Evolutionary conservation across 2,888 invertebrate genomes (phyloP).

Genomic region (Synanthedon vespiformis): DNA sequence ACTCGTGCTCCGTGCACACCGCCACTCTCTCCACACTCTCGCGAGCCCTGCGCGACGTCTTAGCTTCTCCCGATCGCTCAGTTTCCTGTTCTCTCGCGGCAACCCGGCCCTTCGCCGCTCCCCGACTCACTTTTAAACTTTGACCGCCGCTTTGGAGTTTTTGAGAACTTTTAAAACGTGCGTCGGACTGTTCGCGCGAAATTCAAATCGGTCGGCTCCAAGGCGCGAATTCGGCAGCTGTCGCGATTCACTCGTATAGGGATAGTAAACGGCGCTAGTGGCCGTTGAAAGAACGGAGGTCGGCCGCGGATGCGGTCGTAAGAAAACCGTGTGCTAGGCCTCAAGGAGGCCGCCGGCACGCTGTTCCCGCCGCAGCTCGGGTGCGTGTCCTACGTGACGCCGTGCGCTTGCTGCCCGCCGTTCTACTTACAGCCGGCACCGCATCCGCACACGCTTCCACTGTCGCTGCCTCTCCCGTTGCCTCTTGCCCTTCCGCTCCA

Average conservation of each 20-base stretch:
- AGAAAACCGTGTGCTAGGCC: slow-evolving; percentile 59
- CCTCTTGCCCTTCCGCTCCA: slow-evolving; percentile 61
- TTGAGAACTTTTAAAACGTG: slow-evolving; percentile 18
- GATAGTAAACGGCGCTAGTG: slow-evolving; percentile 44
- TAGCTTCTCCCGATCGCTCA: slow-evolving; percentile 60
- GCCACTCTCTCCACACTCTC: slow-evolving; percentile 65
- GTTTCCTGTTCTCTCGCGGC: slow-evolving; percentile 56
- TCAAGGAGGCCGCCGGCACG: slow-evolving; percentile 69
- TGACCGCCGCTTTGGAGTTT: slow-evolving; percentile 12
- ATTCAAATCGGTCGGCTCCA: slow-evolving; percentile 15
- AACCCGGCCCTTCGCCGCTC: slow-evolving; percentile 35
- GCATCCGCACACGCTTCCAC: slow-evolving; percentile 52
- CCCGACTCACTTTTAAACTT: slow-evolving; percentile 13
- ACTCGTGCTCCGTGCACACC: slow-evolving; percentile 67
- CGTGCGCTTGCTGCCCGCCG: slow-evolving; percentile 65
- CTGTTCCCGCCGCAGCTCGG: slow-evolving; percentile 70
- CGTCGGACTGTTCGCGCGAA: slow-evolving; percentile 1
- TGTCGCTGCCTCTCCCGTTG: slow-evolving; percentile 59
- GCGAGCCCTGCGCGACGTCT: slow-evolving; percentile 63
- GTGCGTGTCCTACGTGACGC: slow-evolving; percentile 69
- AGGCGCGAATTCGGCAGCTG: slow-evolving; percentile 12
- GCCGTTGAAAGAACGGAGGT: slow-evolving; percentile 54
- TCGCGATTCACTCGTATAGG: slow-evolving; percentile 19
- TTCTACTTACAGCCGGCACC: slow-evolving; percentile 59
- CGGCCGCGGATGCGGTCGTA: slow-evolving; percentile 66